Conservation (phyloP, 2,797 vertebrate genomes). For the Spinus pinus region DNA sequence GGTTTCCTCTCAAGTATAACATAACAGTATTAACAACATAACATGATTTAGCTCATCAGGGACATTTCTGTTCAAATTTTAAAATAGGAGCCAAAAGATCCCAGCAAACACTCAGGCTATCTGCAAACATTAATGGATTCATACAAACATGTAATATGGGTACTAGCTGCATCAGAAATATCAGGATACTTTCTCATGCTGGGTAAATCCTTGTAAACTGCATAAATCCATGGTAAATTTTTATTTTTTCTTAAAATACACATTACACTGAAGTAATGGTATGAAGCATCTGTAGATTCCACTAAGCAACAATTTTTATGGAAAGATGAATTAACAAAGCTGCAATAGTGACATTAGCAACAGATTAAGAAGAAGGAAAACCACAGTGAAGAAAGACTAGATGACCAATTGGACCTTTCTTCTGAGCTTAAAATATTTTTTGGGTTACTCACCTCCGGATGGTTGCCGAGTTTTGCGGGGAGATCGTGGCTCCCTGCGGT, state of each 20-base stretch:
- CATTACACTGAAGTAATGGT: neutral
- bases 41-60: neutral
- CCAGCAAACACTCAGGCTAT: neutral
- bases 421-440: neutral
- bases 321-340: neutral
- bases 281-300: neutral
- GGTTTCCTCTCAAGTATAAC: neutral
- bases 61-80: neutral
- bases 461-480: slow-evolving; percentile 95
- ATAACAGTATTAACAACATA: neutral
- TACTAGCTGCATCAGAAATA: neutral
- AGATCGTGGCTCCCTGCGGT: slow-evolving; percentile 94
- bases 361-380: neutral
- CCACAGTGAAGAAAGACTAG: neutral
- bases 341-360: neutral
- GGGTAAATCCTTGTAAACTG: neutral
- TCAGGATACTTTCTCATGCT: neutral
- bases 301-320: neutral
- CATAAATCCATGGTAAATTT: neutral
- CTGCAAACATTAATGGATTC: neutral
- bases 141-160: neutral
- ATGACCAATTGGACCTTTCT: neutral
- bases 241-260: neutral
- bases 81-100: neutral
- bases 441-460: slow-evolving; percentile 87